Conservation (phyloP, 2,888 invertebrate genomes). For the Nomada fucata region DNA sequence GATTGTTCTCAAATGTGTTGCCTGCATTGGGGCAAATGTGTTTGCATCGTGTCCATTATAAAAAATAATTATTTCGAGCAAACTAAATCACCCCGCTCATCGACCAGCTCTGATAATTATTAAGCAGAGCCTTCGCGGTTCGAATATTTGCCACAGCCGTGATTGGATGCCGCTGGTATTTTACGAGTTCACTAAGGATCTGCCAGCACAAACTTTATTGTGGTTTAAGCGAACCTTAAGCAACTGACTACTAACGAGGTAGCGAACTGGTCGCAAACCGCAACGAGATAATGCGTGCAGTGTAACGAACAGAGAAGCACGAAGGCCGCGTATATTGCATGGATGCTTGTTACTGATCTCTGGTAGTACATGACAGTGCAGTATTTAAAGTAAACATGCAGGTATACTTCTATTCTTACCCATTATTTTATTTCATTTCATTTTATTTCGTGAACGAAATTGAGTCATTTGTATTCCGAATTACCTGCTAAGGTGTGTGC, state of each 20-base stretch:
- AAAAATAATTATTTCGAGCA: too few species aligned
- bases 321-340: neutral
- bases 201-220: constrained; percentile 38
- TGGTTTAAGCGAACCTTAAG: constrained; percentile 39
- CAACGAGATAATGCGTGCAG: constrained; percentile 36
- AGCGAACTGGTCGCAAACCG: constrained; percentile 17
- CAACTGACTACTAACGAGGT: constrained; percentile 41
- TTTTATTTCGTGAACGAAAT: too few species aligned
- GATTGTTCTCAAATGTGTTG: too few species aligned
- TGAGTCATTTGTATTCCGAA: too few species aligned
- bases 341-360: too few species aligned
- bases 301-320: constrained; percentile 23
- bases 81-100: neutral
- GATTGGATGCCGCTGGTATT: constrained; percentile 20
- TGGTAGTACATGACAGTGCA: too few species aligned
- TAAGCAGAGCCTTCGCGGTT: neutral
- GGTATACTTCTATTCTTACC: too few species aligned
- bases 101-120: neutral
- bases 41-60: too few species aligned
- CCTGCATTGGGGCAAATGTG: too few species aligned
- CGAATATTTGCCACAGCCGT: constrained; percentile 4
- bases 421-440: too few species aligned
- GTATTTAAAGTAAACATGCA: too few species aligned
- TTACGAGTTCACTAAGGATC: constrained; percentile 12
- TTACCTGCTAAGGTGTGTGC: too few species aligned